Conservation (phyloP, 2,888 invertebrate species). For the Drosophila testacea region DNA sequence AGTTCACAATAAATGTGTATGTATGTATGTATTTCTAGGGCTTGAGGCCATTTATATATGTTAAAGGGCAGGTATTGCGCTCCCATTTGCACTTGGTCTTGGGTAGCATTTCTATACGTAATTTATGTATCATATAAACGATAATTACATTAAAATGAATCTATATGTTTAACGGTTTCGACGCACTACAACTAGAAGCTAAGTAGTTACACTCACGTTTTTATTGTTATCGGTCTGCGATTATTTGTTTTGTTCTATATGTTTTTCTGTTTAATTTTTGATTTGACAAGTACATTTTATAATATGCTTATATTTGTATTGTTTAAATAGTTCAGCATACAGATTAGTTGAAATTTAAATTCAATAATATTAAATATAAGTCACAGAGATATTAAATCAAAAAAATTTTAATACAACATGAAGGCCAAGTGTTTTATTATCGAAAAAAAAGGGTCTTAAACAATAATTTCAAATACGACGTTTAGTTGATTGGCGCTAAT, state of each 20-base stretch:
- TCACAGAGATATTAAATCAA: constrained; percentile 51
- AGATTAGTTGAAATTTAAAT: constrained; percentile 56
- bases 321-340: constrained; percentile 37
- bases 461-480: neutral
- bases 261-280: constrained; percentile 13
- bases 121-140: constrained; percentile 43
- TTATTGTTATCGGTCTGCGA: constrained; percentile 50
- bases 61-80: constrained; percentile 52
- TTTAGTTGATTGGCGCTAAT: constrained; percentile 12
- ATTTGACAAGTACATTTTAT: constrained; percentile 17
- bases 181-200: constrained; percentile 42
- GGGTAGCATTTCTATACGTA: constrained; percentile 52
- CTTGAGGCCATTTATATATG: constrained; percentile 9
- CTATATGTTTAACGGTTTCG: constrained; percentile 46
- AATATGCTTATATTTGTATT: constrained; percentile 30
- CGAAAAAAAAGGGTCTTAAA: constrained; percentile 3
- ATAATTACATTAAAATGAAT: constrained; percentile 36
- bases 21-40: constrained; percentile 31
- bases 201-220: constrained; percentile 47
- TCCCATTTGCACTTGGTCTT: constrained; percentile 26
- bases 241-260: constrained; percentile 44
- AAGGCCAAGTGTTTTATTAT: neutral
- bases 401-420: constrained; percentile 55
- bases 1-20: constrained; percentile 37
- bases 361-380: constrained; percentile 50